Percentiles rank a stretch among this genome's conserved stretches.
Conservation (phyloP, 2,113 vertebrate species). For the Rhinopithecus roxellana region DNA sequence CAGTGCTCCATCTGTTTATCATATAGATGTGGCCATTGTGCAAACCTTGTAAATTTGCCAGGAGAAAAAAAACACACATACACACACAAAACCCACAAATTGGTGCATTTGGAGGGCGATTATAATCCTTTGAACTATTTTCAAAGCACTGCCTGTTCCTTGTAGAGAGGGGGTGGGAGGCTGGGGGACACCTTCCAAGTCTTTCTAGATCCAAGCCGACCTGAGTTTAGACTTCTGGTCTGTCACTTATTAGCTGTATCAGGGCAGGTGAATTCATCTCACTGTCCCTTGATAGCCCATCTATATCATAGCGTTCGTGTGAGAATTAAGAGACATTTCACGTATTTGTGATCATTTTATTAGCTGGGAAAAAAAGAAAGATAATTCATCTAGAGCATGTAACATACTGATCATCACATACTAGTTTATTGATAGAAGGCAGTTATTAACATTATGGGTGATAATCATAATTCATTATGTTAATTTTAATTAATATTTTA, state of each 20-base stretch:
- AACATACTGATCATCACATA: background rate
- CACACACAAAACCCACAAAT: background rate
- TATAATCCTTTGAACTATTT: conserved; percentile 34
- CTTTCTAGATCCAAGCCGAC: conserved; percentile 2
- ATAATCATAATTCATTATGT: background rate
- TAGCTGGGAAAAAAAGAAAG: background rate
- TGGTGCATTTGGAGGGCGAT: background rate
- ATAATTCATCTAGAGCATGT: background rate
- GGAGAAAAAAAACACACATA: background rate
- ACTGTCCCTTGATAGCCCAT: background rate
- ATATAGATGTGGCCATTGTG: conserved; percentile 38
- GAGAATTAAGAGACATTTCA: background rate
- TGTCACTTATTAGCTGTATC: background rate
- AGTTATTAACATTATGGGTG: background rate
- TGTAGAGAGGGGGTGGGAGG: background rate
- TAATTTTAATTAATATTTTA: background rate
- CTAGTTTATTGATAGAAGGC: background rate
- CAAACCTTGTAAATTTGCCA: conserved; percentile 30
- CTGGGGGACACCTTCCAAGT: background rate
- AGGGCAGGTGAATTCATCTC: background rate
- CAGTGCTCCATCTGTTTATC: background rate
- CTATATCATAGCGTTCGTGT: background rate
- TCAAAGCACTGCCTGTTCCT: background rate
- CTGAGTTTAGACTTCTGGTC: background rate
- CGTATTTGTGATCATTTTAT: too few species aligned